Conservation (phyloP, 1,140 invertebrate species). For the Heliothis virescens region DNA sequence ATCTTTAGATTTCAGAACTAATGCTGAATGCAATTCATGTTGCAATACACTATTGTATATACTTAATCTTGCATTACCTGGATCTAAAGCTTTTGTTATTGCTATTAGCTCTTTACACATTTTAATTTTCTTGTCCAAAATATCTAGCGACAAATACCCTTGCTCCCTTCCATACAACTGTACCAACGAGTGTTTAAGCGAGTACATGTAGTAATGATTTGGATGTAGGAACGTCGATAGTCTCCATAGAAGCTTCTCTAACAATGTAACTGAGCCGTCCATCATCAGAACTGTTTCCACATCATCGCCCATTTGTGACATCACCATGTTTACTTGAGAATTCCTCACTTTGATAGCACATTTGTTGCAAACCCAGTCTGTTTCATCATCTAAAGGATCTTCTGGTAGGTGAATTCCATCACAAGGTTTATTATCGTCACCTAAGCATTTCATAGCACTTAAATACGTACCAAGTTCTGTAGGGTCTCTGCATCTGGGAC, state of each 20-base stretch:
- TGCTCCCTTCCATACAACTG: constrained; percentile 91
- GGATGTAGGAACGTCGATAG: constrained; percentile 90
- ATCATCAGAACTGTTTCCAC: constrained; percentile 89
- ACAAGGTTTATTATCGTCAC: constrained; percentile 86
- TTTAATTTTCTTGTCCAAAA: constrained; percentile 88
- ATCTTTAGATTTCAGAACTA: constrained; percentile 81
- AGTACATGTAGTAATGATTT: constrained; percentile 93
- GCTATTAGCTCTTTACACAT: constrained; percentile 90
- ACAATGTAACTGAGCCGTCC: constrained; percentile 86
- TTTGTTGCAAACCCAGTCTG: constrained; percentile 91
- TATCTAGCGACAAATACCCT: constrained; percentile 87
- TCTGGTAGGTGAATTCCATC: constrained; percentile 89
- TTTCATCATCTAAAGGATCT: constrained; percentile 89
- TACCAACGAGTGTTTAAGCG: constrained; percentile 92
- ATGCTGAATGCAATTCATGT: constrained; percentile 89
- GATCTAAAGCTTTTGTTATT: constrained; percentile 89
- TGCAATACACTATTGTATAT: constrained; percentile 90
- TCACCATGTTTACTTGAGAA: constrained; percentile 86
- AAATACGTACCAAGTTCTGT: constrained; percentile 92
- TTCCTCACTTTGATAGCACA: constrained; percentile 88
- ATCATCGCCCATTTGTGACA: constrained; percentile 90
- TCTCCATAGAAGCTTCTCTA: constrained; percentile 89
- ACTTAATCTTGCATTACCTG: constrained; percentile 89
- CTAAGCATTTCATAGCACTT: constrained; percentile 91
- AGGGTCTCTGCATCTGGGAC: constrained; percentile 91